Evolutionary conservation across 2,888 invertebrate species (phyloP).

Genomic region (Cyrtodaria siliqua): DNA sequence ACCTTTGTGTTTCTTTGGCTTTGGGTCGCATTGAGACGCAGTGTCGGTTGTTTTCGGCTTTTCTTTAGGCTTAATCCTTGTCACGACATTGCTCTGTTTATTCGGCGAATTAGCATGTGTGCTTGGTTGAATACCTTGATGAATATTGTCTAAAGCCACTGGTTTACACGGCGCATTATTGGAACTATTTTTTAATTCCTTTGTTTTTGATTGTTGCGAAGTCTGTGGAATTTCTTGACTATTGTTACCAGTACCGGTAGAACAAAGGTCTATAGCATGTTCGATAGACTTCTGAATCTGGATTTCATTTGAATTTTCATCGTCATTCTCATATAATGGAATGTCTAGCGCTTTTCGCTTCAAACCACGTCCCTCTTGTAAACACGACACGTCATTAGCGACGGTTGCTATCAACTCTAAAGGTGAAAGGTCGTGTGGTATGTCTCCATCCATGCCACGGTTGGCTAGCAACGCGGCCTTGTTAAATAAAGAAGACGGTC

Average conservation of each 20-base stretch:
- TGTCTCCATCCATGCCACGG: constrained; percentile 43
- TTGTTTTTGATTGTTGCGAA: neutral
- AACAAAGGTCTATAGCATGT: constrained; percentile 62
- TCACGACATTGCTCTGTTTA: constrained; percentile 3
- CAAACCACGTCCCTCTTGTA: constrained; percentile 54
- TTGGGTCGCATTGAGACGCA: constrained; percentile 63
- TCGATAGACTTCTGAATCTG: constrained; percentile 64
- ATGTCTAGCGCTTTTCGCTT: constrained; percentile 54
- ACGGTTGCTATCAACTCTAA: constrained; percentile 64
- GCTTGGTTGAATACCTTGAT: neutral
- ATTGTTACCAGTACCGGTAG: constrained; percentile 12
- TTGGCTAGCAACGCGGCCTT: constrained; percentile 49
- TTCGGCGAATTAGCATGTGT: constrained; percentile 1
- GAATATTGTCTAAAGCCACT: neutral
- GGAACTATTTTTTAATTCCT: neutral
- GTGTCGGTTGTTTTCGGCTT: constrained; percentile 60
- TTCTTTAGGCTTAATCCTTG: constrained; percentile 20
- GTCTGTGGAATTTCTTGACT: constrained; percentile 17
- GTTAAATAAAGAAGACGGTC: constrained; percentile 48
- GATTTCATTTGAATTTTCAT: constrained; percentile 52
- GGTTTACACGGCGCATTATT: neutral
- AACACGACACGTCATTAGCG: constrained; percentile 55
- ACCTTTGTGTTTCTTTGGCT: constrained; percentile 43
- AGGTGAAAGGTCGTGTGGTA: constrained; percentile 63
- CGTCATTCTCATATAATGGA: constrained; percentile 57